These are phyloP conservation scores for Callospermophilus lateralis DNA, from an alignment of 2,113 vertebrate species.

Conservation along the genomic window DNA sequence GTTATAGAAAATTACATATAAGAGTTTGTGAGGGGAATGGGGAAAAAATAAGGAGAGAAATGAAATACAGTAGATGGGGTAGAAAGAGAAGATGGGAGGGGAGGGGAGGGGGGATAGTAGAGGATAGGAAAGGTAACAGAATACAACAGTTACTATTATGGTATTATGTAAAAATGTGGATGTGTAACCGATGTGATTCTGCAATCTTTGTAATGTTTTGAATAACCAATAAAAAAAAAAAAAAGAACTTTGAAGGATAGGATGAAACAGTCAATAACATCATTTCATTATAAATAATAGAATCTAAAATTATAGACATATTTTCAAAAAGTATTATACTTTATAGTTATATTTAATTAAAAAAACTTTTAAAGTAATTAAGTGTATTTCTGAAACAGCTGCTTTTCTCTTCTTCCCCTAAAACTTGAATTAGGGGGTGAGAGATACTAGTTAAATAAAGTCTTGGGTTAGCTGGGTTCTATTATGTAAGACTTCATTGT, in stretches of 20 bases:
- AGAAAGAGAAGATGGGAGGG: too few relatives aligned
- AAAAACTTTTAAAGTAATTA: constrained; percentile 3
- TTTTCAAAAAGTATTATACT: neutral
- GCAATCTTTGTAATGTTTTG: too few relatives aligned
- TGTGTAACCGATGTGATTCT: too few relatives aligned
- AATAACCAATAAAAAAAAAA: too few relatives aligned
- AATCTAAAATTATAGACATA: neutral
- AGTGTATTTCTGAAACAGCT: neutral
- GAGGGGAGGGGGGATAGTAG: too few relatives aligned
- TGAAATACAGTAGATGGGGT: too few relatives aligned
- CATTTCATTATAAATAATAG: constrained; percentile 14
- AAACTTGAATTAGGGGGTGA: neutral
- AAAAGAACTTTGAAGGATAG: neutral
- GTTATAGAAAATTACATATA: too few relatives aligned
- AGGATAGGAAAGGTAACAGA: too few relatives aligned
- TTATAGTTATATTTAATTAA: neutral
- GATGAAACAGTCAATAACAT: neutral
- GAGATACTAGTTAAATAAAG: neutral
- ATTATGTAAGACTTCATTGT: neutral
- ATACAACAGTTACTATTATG: too few relatives aligned
- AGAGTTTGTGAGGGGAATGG: too few relatives aligned
- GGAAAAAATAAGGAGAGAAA: too few relatives aligned
- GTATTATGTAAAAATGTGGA: too few relatives aligned
- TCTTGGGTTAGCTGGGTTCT: neutral
- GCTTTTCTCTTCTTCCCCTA: neutral